Percentiles rank a stretch among this genome's conserved stretches.
Evolutionary conservation across 2,797 vertebrate genomes (phyloP).

Genomic region (Arctocebus calabarensis): DNA sequence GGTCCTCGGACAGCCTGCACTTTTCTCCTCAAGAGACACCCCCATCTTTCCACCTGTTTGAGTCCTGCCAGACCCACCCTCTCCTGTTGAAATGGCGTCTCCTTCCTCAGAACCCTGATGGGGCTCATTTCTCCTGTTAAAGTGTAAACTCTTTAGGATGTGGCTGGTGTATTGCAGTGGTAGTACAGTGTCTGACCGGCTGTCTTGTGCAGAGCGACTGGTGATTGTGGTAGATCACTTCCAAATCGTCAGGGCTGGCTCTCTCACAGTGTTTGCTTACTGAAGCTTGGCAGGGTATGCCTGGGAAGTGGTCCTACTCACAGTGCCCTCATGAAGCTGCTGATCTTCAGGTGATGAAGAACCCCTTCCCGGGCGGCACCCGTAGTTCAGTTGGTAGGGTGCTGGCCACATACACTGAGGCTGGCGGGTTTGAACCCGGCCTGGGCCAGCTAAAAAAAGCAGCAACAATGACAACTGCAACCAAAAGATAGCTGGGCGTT

Average conservation of each 20-base stretch:
- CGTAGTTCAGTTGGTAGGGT: too few species aligned
- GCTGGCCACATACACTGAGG: too few species aligned
- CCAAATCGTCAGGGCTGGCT: background rate
- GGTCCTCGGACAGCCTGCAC: background rate
- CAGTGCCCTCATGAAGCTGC: background rate
- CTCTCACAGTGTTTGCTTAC: background rate
- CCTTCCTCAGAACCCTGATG: background rate
- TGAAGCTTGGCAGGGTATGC: background rate
- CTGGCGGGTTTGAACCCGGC: too few species aligned
- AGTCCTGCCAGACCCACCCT: background rate
- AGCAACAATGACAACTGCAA: too few species aligned
- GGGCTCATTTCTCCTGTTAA: background rate
- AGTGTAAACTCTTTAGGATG: background rate
- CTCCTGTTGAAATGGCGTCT: rapidly evolving
- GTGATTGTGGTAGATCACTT: background rate
- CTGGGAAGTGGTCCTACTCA: background rate
- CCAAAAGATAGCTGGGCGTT: too few species aligned
- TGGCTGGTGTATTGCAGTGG: background rate
- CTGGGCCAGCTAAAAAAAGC: too few species aligned
- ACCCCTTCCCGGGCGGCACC: background rate
- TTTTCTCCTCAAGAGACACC: background rate
- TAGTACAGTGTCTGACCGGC: too few species aligned
- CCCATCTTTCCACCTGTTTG: background rate
- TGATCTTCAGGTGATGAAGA: background rate
- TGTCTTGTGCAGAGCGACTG: background rate